These are phyloP conservation scores for Frieseomelitta varia DNA, from an alignment of 1,140 invertebrate genomes.

Conservation along the genomic window DNA sequence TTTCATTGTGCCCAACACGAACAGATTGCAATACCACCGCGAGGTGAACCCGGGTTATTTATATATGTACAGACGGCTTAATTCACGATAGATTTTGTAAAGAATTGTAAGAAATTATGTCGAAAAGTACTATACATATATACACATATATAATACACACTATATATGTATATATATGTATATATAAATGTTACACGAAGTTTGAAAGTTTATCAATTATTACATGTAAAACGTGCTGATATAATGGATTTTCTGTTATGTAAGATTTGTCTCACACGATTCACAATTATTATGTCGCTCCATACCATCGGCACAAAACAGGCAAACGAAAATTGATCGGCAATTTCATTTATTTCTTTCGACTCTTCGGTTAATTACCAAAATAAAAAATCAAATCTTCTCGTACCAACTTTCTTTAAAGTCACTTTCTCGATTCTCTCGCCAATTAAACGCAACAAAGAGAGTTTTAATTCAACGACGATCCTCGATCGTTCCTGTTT, in stretches of 20 bases:
- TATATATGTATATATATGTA: slow-evolving; percentile 30
- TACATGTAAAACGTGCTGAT: slow-evolving; percentile 53
- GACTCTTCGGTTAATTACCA: background rate
- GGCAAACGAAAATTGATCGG: slow-evolving; percentile 5
- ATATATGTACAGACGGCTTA: slow-evolving; percentile 46
- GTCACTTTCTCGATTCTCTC: background rate
- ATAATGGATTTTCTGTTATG: slow-evolving; percentile 51
- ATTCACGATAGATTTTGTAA: slow-evolving; percentile 63
- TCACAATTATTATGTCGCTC: slow-evolving; percentile 16
- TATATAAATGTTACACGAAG: slow-evolving; percentile 53
- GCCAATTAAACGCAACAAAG: background rate
- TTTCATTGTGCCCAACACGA: slow-evolving; percentile 47
- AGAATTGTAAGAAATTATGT: slow-evolving; percentile 51
- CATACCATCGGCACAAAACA: slow-evolving; percentile 51
- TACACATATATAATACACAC: slow-evolving; percentile 42
- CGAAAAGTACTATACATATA: slow-evolving; percentile 40
- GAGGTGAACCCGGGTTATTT: slow-evolving; percentile 33
- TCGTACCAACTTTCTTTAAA: background rate
- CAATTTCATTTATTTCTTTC: background rate
- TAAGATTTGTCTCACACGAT: slow-evolving; percentile 43
- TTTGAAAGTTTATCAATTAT: slow-evolving; percentile 48
- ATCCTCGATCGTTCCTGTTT: background rate
- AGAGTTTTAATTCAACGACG: too few species aligned
- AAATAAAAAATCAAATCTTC: background rate
- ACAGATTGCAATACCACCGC: slow-evolving; percentile 30